Evolutionary conservation across 2,113 vertebrate species (phyloP).

Genomic region (Hyperoodon ampullatus): DNA sequence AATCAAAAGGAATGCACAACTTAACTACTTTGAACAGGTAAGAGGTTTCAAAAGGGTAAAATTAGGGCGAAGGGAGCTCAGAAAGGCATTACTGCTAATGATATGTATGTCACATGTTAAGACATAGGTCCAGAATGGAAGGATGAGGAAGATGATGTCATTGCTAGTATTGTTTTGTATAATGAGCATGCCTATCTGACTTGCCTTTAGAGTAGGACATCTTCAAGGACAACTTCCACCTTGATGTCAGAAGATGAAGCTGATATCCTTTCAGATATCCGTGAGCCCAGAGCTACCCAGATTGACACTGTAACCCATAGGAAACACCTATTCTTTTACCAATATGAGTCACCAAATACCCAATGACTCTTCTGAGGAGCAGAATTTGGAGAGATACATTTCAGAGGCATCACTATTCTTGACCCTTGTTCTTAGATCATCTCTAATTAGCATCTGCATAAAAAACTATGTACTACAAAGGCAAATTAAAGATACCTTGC

Average conservation of each 20-base stretch:
- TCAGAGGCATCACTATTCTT: background rate
- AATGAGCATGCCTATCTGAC: background rate
- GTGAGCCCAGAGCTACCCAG: background rate
- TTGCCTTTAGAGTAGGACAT: background rate
- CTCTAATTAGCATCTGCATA: background rate
- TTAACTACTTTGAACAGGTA: background rate
- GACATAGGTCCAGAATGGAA: background rate
- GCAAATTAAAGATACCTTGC: background rate
- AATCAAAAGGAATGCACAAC: background rate
- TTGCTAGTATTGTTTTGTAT: background rate
- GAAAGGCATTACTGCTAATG: background rate
- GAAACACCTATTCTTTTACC: background rate
- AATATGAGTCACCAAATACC: background rate
- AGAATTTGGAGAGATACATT: background rate
- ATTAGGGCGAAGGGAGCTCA: background rate
- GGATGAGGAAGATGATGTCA: background rate
- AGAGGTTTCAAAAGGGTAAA: background rate
- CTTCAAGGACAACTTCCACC: background rate
- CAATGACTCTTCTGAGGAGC: background rate
- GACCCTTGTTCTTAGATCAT: background rate
- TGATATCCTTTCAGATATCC: background rate
- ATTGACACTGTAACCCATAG: background rate
- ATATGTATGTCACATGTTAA: background rate
- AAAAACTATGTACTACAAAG: background rate
- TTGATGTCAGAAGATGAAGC: background rate